A percentile compares a stretch with the other conserved stretches of the same genome.
These are phyloP conservation scores for Xanthostigma xanthostigma DNA, from an alignment of 2,888 invertebrate genomes.

Conservation along the genomic window DNA sequence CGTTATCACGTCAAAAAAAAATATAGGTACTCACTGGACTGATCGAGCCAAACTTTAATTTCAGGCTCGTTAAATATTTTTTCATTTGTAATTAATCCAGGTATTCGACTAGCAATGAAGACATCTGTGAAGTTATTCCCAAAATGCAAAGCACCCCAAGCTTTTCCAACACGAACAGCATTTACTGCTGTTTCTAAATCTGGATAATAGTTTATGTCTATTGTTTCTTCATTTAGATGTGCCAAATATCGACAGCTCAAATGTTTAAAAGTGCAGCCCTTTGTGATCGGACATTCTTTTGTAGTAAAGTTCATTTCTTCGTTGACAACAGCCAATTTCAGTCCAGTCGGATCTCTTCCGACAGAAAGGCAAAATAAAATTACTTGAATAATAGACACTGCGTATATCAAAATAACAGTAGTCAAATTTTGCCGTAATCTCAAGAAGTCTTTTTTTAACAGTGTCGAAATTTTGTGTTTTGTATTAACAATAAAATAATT, in stretches of 20 bases:
- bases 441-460: slow-evolving; percentile 77
- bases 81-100: slow-evolving; percentile 70
- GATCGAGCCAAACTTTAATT: slow-evolving; percentile 79
- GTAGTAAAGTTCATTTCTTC: slow-evolving; percentile 38
- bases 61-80: slow-evolving; percentile 79
- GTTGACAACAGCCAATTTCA: slow-evolving; percentile 67
- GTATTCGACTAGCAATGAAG: slow-evolving; percentile 62
- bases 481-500: slow-evolving; percentile 53
- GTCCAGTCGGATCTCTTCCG: slow-evolving; percentile 70
- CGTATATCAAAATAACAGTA: slow-evolving; percentile 86
- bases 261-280: slow-evolving; percentile 53
- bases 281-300: slow-evolving; percentile 32
- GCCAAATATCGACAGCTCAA: slow-evolving; percentile 70
- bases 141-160: slow-evolving; percentile 82
- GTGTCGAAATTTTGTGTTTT: slow-evolving; percentile 66
- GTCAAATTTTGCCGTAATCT: slow-evolving; percentile 87
- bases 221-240: slow-evolving; percentile 55
- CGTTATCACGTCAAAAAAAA: too few species aligned
- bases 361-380: slow-evolving; percentile 86
- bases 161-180: slow-evolving; percentile 60
- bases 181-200: slow-evolving; percentile 48
- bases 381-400: slow-evolving; percentile 86
- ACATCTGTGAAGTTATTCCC: slow-evolving; percentile 82
- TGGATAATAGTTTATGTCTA: slow-evolving; percentile 52
- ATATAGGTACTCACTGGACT: slow-evolving; percentile 67